These are phyloP conservation scores for Streptopelia turtur DNA, from an alignment of 2,797 vertebrate species.

Conservation along the genomic window DNA sequence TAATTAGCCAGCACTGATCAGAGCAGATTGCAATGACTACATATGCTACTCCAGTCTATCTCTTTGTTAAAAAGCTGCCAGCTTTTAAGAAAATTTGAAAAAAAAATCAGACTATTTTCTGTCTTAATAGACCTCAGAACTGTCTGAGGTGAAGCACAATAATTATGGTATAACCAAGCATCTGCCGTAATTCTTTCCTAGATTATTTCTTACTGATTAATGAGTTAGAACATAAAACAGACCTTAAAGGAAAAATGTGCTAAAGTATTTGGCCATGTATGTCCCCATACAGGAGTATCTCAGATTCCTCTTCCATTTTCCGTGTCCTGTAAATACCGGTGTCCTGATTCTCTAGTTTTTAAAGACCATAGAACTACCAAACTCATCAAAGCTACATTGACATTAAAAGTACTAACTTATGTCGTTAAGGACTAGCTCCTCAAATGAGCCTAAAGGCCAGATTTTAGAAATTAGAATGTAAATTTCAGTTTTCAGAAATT, in stretches of 20 bases:
- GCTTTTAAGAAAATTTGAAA: neutral
- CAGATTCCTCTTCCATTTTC: neutral
- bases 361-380: neutral
- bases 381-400: neutral
- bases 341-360: neutral
- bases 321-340: neutral
- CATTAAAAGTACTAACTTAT: neutral
- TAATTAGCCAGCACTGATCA: neutral
- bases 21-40: slow-evolving; percentile 13
- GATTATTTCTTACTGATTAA: neutral
- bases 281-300: neutral
- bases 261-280: neutral
- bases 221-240: neutral
- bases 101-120: neutral
- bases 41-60: neutral
- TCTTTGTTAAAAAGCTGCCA: neutral
- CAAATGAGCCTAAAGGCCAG: neutral
- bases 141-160: neutral
- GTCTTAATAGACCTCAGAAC: neutral
- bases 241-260: neutral
- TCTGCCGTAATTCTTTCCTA: neutral
- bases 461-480: neutral
- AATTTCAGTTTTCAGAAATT: neutral
- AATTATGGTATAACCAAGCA: neutral
- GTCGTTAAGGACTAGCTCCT: neutral